A percentile compares a stretch with the other conserved stretches of the same genome.
phyloP scores from a whole-genome alignment of 2,888 invertebrate genomes.

The Mamestra brassicae region DNA sequence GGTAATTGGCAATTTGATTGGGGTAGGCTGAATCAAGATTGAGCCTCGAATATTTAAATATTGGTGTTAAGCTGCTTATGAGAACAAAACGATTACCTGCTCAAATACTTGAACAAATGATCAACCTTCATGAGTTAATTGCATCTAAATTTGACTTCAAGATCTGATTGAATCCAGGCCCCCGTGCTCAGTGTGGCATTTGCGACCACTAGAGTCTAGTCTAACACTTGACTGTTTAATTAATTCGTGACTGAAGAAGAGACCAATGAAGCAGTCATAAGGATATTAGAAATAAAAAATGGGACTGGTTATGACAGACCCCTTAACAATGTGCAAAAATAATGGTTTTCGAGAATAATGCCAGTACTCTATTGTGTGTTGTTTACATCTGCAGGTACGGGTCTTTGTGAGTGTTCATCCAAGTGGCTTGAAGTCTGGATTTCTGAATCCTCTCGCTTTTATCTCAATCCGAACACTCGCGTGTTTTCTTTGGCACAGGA shows the following conservation, averaged over 20 bases:
- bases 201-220: not conserved
- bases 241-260: not conserved
- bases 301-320: not conserved
- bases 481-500: slow-evolving; percentile 2
- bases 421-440: slow-evolving; percentile 6
- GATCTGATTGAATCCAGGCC: not conserved
- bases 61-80: not conserved
- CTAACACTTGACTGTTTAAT: slow-evolving; percentile 1
- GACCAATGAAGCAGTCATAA: not conserved
- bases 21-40: not conserved
- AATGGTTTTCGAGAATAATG: not conserved
- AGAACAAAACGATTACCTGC: not conserved
- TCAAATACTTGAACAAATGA: not conserved
- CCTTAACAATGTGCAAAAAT: not conserved
- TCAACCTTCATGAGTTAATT: not conserved
- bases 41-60: not conserved
- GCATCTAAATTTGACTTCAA: not conserved
- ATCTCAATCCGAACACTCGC: slow-evolving; percentile 37
- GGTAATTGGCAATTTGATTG: not conserved
- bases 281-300: not conserved
- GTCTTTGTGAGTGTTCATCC: slow-evolving; percentile 6
- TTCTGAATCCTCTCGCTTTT: not conserved
- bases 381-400: not conserved
- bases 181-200: not conserved
- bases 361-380: not conserved